Conservation (phyloP, 2,888 invertebrate species). For the Chrysomela aeneicollis region DNA sequence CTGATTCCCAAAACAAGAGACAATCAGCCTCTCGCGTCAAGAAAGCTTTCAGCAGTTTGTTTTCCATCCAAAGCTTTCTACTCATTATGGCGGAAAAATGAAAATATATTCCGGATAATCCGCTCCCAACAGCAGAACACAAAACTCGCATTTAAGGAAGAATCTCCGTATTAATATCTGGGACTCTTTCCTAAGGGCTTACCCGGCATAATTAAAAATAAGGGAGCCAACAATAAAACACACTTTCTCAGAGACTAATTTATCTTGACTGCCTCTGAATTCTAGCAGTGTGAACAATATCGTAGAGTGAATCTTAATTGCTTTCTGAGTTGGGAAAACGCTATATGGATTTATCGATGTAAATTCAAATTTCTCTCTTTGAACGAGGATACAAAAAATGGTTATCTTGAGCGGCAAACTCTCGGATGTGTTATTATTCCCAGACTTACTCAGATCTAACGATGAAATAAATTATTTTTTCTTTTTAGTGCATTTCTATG, state of each 20-base stretch:
- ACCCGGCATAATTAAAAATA: conserved; percentile 32
- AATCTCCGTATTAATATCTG: conserved; percentile 49
- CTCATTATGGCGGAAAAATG: conserved; percentile 17
- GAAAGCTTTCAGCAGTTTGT: neutral
- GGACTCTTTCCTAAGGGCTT: conserved; percentile 10
- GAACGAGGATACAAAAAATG: too few species aligned
- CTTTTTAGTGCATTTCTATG: too few species aligned
- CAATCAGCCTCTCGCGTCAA: neutral
- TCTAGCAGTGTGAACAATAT: conserved; percentile 59
- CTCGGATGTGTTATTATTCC: too few species aligned
- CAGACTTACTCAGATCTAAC: too few species aligned
- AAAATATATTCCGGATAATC: conserved; percentile 19
- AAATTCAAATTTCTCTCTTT: conserved; percentile 19
- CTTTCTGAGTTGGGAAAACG: neutral
- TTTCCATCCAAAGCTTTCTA: neutral
- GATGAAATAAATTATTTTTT: too few species aligned
- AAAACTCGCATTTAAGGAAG: conserved; percentile 46
- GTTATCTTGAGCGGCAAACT: too few species aligned
- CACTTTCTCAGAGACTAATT: conserved; percentile 62
- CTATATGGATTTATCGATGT: conserved; percentile 24
- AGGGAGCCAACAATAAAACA: conserved; percentile 56
- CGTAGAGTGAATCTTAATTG: conserved; percentile 62
- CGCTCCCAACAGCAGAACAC: conserved; percentile 22
- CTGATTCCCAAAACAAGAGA: neutral
- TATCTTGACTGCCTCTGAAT: conserved; percentile 60